Conservation (phyloP, 2,797 vertebrate species). For the Rhynchotus rufescens region DNA sequence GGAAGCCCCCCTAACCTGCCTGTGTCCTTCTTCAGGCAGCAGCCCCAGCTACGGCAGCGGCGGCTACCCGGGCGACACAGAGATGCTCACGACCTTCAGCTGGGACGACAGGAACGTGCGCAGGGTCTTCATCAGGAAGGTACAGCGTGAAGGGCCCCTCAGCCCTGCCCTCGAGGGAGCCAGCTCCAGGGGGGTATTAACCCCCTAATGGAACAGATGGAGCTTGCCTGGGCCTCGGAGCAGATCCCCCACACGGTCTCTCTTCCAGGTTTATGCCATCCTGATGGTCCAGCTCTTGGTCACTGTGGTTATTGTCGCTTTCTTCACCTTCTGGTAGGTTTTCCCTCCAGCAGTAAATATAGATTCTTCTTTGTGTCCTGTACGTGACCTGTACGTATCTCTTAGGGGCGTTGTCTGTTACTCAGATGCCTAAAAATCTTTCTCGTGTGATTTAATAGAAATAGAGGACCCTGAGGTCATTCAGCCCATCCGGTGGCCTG, state of each 20-base stretch:
- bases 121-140: slow-evolving; percentile 92
- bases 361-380: not conserved
- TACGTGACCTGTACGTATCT: no score
- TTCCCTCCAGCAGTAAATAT: not conserved
- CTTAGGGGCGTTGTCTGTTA: not conserved
- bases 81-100: slow-evolving; percentile 88
- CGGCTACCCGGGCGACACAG: slow-evolving; percentile 82
- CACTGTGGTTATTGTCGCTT: slow-evolving; percentile 87
- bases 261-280: slow-evolving; percentile 89
- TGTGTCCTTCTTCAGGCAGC: slow-evolving; percentile 65
- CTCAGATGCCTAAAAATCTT: not conserved
- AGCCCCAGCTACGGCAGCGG: slow-evolving; percentile 83
- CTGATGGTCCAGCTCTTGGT: slow-evolving; percentile 90
- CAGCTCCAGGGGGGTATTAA: not conserved
- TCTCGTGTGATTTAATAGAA: not conserved
- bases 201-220: no score
- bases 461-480: not conserved
- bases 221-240: not conserved
- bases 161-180: not conserved
- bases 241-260: not conserved
- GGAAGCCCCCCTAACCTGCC: not conserved
- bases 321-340: slow-evolving; percentile 95
- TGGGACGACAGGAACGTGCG: slow-evolving; percentile 92
- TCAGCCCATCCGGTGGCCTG: not conserved
- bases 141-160: slow-evolving; percentile 49